Conservation (phyloP, 2,113 vertebrate genomes). For the Rafetus swinhoei region DNA sequence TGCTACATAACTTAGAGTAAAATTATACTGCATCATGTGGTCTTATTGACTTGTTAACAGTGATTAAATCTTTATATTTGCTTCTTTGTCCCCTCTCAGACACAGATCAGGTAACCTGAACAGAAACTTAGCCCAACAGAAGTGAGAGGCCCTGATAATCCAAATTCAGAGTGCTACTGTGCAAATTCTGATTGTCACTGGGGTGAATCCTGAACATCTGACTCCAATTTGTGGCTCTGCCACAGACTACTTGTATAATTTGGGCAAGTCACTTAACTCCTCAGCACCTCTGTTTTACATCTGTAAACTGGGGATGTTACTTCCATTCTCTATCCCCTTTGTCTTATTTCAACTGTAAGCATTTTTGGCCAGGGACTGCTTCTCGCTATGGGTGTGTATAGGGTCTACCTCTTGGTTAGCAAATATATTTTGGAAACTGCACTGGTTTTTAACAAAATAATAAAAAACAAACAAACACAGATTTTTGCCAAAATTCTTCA, state of each 20-base stretch:
- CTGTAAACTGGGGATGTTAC: neutral
- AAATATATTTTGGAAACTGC: neutral
- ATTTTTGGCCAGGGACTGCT: neutral
- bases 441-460: neutral
- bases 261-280: neutral
- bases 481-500: neutral
- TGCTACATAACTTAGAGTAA: neutral
- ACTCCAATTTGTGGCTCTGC: neutral
- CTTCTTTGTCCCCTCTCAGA: neutral
- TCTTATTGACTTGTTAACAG: neutral
- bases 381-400: rapidly evolving
- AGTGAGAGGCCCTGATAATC: neutral
- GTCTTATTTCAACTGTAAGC: rapidly evolving
- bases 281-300: neutral
- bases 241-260: neutral
- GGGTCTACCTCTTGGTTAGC: neutral
- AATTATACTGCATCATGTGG: neutral
- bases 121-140: neutral
- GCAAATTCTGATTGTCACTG: neutral
- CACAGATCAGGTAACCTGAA: neutral
- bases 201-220: neutral
- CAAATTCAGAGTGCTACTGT: neutral
- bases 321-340: neutral
- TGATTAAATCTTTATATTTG: neutral
- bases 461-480: neutral